Base-by-base conservation (phyloP, 1,140 invertebrate genomes). In the Rhagoletis pomonella region DNA sequence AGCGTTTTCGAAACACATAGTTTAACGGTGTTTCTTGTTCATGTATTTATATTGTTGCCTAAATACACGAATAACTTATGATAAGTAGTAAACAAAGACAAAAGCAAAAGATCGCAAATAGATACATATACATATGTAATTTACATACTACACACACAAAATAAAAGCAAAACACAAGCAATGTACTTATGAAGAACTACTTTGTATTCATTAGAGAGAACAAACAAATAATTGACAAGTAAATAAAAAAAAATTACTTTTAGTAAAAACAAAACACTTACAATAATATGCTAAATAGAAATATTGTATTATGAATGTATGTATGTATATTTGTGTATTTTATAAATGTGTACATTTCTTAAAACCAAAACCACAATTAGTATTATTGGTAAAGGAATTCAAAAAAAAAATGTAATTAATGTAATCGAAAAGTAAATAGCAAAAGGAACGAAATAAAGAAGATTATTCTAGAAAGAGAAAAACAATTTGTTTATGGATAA, bases 121-220 rank as follows among this genome's bases (percentile, higher is more conserved):
- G n/a, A n/a, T n/a, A n/a, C n/a, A n/a, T n/a, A n/a, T n/a, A n/a
- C n/a, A n/a, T n/a, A n/a, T n/a, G n/a, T n/a, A n/a, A n/a, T n/a
- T 17, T 9, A 64, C 42, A 42, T 58, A 64, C 14, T 67, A 86
- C 50, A 65, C 14, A 65, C n/a, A n/a, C n/a, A 87, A 44, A 81
- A 42, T 87, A 9, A 87, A 77, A 81, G 39, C 58, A 87, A 87
- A 65, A n/a, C 58, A 87, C 69, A 87, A 87, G 87, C 87, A 87
- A 87, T 87, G 87, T 87, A 87, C 87, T 87, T 87, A 87, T 87
- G 87, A 87, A 42, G 42, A 87, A 87, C 87, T 87, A 87, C 87
- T 87, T 87, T 87, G 73, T 84, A 87, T 84, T 58, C 60, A 65
- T 65, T 55, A 65, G 42, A 65, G 86, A 50, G 77, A 87, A 42